phyloP scores from a whole-genome alignment of 2,797 vertebrate species.

The Crocidura indochinensis region DNA sequence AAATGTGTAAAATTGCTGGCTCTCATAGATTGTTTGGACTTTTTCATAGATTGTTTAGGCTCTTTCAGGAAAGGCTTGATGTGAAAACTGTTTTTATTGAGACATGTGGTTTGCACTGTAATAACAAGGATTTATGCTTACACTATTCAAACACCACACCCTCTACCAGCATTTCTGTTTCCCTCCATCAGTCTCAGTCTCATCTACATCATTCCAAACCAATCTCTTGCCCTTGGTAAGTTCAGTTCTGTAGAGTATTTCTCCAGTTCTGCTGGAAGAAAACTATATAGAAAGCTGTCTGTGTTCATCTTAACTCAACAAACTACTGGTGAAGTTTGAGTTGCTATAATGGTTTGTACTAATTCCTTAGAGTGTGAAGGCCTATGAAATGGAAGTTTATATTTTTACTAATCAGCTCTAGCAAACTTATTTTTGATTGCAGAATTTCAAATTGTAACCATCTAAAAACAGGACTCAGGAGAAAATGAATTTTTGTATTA shows the following conservation, averaged over 20 bases:
- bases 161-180: too few species aligned
- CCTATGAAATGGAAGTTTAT: conserved; percentile 38
- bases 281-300: too few species aligned
- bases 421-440: background rate
- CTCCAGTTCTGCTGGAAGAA: too few species aligned
- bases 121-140: too few species aligned
- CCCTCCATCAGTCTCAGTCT: too few species aligned
- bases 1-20: conserved; percentile 15
- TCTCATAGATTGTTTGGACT: background rate
- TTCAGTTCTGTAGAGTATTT: too few species aligned
- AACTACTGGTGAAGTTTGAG: background rate
- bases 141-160: too few species aligned
- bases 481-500: conserved; percentile 11
- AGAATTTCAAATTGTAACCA: conserved; percentile 8
- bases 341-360: background rate
- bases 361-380: background rate
- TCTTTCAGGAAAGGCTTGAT: conserved; percentile 27
- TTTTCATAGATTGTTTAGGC: background rate
- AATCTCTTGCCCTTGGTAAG: too few species aligned
- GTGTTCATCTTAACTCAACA: background rate
- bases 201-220: too few species aligned
- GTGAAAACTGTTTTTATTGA: background rate
- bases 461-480: conserved; percentile 26
- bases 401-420: background rate
- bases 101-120: background rate